Percentiles rank a stretch among this genome's conserved stretches.
These are phyloP conservation scores for Brevipalpus yothersi DNA, from an alignment of 1,140 invertebrate species.

Conservation along the genomic window DNA sequence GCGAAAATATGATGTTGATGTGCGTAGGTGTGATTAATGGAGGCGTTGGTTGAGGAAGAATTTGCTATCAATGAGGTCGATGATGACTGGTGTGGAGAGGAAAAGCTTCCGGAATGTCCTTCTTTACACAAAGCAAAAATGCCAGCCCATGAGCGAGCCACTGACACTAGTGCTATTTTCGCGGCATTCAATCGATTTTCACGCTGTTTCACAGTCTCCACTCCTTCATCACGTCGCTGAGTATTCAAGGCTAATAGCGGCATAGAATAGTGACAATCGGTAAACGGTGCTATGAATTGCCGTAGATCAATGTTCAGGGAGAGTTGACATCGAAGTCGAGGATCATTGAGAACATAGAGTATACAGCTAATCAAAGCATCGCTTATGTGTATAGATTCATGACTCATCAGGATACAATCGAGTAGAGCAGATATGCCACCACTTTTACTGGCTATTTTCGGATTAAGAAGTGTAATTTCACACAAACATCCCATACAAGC, in stretches of 20 bases:
- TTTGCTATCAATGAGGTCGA: too few relatives aligned
- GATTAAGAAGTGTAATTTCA: slow-evolving; percentile 66
- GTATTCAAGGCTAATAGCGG: neutral
- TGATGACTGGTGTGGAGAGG: too few relatives aligned
- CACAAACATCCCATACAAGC: slow-evolving; percentile 58
- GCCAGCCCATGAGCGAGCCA: slow-evolving; percentile 70
- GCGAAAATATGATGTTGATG: too few relatives aligned
- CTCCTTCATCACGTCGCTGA: neutral
- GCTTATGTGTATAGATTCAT: slow-evolving; percentile 33
- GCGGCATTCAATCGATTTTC: slow-evolving; percentile 56
- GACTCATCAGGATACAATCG: slow-evolving; percentile 49
- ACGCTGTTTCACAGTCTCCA: slow-evolving; percentile 24
- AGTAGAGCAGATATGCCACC: slow-evolving; percentile 58
- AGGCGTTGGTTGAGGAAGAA: too few relatives aligned
- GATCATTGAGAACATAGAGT: slow-evolving; percentile 62
- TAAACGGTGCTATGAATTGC: slow-evolving; percentile 64
- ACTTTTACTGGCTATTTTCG: slow-evolving; percentile 46
- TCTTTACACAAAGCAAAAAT: slow-evolving; percentile 44
- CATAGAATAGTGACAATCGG: slow-evolving; percentile 46
- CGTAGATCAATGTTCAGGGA: slow-evolving; percentile 41
- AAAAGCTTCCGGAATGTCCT: too few relatives aligned
- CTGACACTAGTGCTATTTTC: slow-evolving; percentile 50
- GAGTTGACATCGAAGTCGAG: slow-evolving; percentile 42
- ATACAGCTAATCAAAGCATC: slow-evolving; percentile 64
- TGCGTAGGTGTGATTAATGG: neutral